Evolutionary conservation across 2,113 vertebrate genomes (phyloP), one percentile per base, ranked within the genome.

Genomic region (Phyllostomus hastatus): DNA sequence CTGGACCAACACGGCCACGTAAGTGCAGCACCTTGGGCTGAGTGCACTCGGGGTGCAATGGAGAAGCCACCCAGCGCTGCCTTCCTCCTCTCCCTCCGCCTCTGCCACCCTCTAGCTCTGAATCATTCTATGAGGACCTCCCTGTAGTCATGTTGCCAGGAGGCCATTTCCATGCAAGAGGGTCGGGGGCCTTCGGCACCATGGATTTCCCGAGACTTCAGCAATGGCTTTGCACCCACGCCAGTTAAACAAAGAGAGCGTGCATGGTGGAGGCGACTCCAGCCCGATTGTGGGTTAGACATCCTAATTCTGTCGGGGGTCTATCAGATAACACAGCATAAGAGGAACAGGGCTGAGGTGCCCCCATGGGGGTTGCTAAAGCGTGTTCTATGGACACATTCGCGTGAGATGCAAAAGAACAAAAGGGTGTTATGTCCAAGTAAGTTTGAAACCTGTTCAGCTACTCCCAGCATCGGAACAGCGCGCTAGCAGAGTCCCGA

Each of bases 1-100:
- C 98, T 99, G 98, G 99, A 99, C 96, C 99, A 99, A 73, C 99
- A 99, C 0, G 99, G 99, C 97, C 99, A 99, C 0, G 99, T 99
- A 98, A 99, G 99, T 98, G 88, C 1, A 9, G 2, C n/a, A 33
- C 1, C 1, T 33, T 22, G 59, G 35, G 28, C 69, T 1, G 2
- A 28, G 75, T 1, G 4, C 4, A n/a, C 11, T 28, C 72, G 12
- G 20, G 73, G 2, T 28, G 15, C 46, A 22, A 26, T 0, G 59
- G 54, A 78, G 78, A 67, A 4, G 10, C 28, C 3, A 3, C n/a
- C 6, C 14, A 33, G 16, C 64, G 20, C 19, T 52, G 17, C 48
- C 52, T 78, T 16, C 24, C 9, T 67, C 22, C 26, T 22, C 19
- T 50, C 16, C 11, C 46, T 35, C 7, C 17, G 16, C 24, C 24